Evolutionary conservation across 2,797 vertebrate species (phyloP), one percentile per base, ranked within the genome.

Genomic region (Hippopotamyrus pictus): DNA sequence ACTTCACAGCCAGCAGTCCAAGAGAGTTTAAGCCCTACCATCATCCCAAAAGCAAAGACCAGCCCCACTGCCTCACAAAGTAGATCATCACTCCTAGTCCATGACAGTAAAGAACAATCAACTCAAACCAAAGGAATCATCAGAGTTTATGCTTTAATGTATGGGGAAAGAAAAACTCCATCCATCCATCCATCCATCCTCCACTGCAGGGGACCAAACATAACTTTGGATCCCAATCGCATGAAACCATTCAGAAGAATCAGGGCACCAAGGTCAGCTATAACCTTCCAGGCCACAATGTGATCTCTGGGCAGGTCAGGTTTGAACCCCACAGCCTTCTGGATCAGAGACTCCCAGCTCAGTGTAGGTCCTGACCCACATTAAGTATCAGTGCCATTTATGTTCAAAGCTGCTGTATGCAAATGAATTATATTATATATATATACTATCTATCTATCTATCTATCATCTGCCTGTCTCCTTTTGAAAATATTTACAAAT

Each of bases 401-500:
- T 22, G 44, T 46, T 22, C 11, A 48, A 12, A n/a, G n/a, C 37
- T 84, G 59, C 41, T 46, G 7, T 46, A 8, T 48, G 79, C 6
- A 83, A 83, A n/a, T 22, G 9, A 65, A 65, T 17, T 79, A 79
- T 44, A 79, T 79, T 17, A 73, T 73, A 7, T 76, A 57, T 57
- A 17, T 54, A 54, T 57, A n/a, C 53, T 59, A 59, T 59, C 19
- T 59, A 22, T 59, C 57, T 59, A 22, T 57, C 44, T 41, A 59
- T 59, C 54, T 59, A 59, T n/a, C 17, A 57, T 19, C 53, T 53
- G 57, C 2, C 88, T 25, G 7, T 89, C 88, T 48, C 19, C 33
- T n/a, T 86, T 25, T 86, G 25, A 48, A 51, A 90, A 76, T 46
- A 79, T 86, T 90, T 85, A 88, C 54, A 82, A 88, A 90, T 37